Evolutionary conservation across 2,888 invertebrate genomes (phyloP).

Genomic region (Scelioninae gen. 2): DNA sequence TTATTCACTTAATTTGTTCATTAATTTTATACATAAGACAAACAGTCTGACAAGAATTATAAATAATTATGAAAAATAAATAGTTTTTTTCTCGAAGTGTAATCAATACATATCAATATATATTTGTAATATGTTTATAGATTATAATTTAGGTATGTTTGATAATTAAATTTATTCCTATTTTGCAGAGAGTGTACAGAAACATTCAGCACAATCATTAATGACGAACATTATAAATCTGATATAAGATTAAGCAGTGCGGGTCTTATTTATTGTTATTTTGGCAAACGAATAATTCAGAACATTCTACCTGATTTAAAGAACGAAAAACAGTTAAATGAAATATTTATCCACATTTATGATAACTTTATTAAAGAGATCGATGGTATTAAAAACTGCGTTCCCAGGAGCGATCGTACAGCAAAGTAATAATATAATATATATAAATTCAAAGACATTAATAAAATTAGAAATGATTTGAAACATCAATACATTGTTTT

Average conservation of each 20-base stretch:
- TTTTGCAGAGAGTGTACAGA: slow-evolving; percentile 68
- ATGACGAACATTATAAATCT: slow-evolving; percentile 70
- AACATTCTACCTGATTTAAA: slow-evolving; percentile 77
- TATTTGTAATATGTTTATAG: too few species aligned
- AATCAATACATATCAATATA: too few species aligned
- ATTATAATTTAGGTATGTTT: too few species aligned
- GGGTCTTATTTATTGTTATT: slow-evolving; percentile 93
- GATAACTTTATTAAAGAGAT: slow-evolving; percentile 92
- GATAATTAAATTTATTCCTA: too few species aligned
- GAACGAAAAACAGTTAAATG: slow-evolving; percentile 75
- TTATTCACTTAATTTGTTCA: too few species aligned
- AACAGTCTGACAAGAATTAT: too few species aligned
- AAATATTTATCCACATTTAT: slow-evolving; percentile 85
- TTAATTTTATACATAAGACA: too few species aligned
- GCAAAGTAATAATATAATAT: slow-evolving; percentile 73
- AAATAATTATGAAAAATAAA: too few species aligned
- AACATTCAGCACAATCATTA: slow-evolving; percentile 67
- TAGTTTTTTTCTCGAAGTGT: too few species aligned
- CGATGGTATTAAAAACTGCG: slow-evolving; percentile 98
- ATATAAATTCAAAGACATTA: neutral
- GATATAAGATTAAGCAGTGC: slow-evolving; percentile 92
- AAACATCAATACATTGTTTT: too few species aligned
- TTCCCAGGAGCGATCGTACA: slow-evolving; percentile 85
- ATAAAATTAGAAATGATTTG: too few species aligned
- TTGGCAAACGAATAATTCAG: slow-evolving; percentile 87